These are phyloP conservation scores for Drosophila fulvimacula DNA, from an alignment of 2,888 invertebrate species.

Conservation along the genomic window DNA sequence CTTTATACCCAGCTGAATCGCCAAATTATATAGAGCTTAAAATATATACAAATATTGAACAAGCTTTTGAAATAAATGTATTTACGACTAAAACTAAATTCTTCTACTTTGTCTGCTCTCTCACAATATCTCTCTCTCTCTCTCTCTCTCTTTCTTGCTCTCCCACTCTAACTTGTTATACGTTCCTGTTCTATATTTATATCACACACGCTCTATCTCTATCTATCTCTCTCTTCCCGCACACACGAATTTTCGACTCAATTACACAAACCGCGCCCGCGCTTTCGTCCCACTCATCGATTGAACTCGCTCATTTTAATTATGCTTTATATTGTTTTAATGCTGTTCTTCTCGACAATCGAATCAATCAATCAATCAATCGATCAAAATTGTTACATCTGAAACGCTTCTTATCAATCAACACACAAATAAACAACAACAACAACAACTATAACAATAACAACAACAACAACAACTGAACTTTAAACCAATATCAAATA, in stretches of 20 bases:
- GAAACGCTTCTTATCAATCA: slow-evolving; percentile 33
- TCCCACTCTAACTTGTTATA: slow-evolving; percentile 39
- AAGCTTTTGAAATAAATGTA: slow-evolving; percentile 44
- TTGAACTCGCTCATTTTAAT: slow-evolving; percentile 23
- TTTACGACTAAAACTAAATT: slow-evolving; percentile 56
- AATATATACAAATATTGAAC: slow-evolving; percentile 20
- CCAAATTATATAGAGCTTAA: slow-evolving; percentile 34
- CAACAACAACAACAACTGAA: slow-evolving; percentile 53
- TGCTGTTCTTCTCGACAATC: slow-evolving; percentile 22
- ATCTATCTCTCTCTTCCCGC: slow-evolving; percentile 11
- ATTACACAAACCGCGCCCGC: not conserved
- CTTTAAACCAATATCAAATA: slow-evolving; percentile 42
- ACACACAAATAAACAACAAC: slow-evolving; percentile 28
- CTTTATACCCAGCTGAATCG: slow-evolving; percentile 25
- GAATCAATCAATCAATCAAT: slow-evolving; percentile 22
- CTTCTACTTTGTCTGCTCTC: slow-evolving; percentile 79
- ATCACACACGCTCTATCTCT: slow-evolving; percentile 26
- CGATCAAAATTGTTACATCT: slow-evolving; percentile 31
- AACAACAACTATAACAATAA: slow-evolving; percentile 30
- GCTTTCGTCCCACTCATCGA: slow-evolving; percentile 7
- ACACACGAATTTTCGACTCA: slow-evolving; percentile 12
- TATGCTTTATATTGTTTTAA: slow-evolving; percentile 29
- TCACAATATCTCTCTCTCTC: slow-evolving; percentile 49
- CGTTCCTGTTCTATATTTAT: slow-evolving; percentile 22
- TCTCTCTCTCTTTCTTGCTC: slow-evolving; percentile 44